phyloP scores from a whole-genome alignment of 2,113 vertebrate genomes.

The Catharus bicknelli region DNA sequence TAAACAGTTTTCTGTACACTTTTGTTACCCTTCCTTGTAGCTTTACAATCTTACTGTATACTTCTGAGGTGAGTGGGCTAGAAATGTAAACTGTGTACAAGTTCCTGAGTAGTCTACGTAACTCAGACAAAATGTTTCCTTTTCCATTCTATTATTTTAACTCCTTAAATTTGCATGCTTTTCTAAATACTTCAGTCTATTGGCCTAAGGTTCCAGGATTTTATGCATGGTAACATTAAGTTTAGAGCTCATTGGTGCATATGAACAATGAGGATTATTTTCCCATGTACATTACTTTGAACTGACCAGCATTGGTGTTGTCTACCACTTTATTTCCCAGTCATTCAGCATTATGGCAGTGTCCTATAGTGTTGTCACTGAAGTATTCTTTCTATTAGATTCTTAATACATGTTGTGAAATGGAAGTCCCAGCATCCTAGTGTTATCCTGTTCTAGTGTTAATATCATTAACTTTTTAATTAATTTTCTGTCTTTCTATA shows the following conservation, averaged over 20 bases:
- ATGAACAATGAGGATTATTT: not conserved
- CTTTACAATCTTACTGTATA: not conserved
- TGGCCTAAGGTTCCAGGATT: not conserved
- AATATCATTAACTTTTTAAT: not conserved
- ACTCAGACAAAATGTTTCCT: not conserved
- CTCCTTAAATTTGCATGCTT: not conserved
- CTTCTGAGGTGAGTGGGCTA: not conserved
- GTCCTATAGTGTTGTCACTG: not conserved
- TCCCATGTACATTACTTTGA: not conserved
- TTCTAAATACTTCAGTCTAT: not conserved
- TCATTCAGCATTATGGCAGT: not conserved
- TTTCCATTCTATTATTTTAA: not conserved
- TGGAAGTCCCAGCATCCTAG: not conserved
- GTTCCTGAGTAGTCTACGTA: not conserved
- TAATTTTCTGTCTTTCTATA: not conserved
- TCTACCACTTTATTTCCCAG: not conserved
- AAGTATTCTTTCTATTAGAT: not conserved
- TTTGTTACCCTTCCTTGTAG: not conserved
- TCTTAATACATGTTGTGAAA: not conserved
- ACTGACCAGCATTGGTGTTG: not conserved
- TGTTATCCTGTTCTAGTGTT: not conserved
- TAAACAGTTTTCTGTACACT: not conserved
- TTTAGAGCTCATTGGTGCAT: not conserved
- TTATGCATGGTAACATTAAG: not conserved
- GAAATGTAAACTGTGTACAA: not conserved